Evolutionary conservation across 1,140 invertebrate genomes (phyloP).

Genomic region (Drosophila cardini): DNA sequence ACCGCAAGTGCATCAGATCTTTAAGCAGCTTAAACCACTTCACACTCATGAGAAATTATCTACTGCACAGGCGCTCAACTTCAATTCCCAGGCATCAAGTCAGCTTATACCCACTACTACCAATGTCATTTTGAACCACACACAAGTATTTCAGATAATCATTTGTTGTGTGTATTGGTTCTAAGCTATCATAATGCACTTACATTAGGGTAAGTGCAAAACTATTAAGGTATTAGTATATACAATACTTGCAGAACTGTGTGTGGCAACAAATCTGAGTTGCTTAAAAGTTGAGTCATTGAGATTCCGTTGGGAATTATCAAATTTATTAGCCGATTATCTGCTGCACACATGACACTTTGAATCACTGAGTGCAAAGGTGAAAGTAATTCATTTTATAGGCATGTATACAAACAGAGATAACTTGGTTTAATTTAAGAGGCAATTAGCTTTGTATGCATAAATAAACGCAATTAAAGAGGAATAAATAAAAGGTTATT

Average conservation of each 20-base stretch:
- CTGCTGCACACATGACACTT: background rate
- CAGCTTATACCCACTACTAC: background rate
- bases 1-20: constrained; percentile 1
- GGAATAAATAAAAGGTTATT: no score
- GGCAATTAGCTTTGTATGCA: no score
- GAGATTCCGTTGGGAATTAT: background rate
- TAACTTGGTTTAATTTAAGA: no score
- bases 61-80: constrained; percentile 4
- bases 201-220: background rate
- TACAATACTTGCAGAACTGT: background rate
- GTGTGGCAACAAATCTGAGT: background rate
- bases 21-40: constrained; percentile 21
- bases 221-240: constrained; percentile 2
- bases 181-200: constrained; percentile 5
- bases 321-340: background rate
- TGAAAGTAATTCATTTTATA: background rate
- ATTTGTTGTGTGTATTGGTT: background rate
- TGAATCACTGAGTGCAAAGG: background rate
- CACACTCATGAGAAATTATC: constrained; percentile 21
- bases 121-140: background rate
- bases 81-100: constrained; percentile 8
- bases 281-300: background rate
- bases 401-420: no score
- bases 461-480: no score
- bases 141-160: background rate